phyloP scores from a whole-genome alignment of 2,888 invertebrate species.

The Hypena proboscidalis region DNA sequence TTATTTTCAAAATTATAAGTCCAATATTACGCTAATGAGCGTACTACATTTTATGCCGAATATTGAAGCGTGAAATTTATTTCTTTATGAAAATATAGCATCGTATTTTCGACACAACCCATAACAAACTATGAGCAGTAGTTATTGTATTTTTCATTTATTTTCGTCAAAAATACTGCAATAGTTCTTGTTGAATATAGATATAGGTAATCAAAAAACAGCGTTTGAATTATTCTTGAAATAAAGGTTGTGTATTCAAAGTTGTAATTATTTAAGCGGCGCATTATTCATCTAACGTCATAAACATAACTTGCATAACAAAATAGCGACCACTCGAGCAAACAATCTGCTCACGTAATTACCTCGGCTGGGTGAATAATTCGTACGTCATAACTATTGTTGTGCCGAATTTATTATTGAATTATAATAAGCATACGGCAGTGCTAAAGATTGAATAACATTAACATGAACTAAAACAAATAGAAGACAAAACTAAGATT shows the following conservation, averaged over 20 bases:
- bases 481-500: too few species aligned
- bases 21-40: too few species aligned
- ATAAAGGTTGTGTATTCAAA: slow-evolving; percentile 12
- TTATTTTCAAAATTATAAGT: too few species aligned
- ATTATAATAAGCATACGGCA: too few species aligned
- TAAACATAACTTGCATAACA: slow-evolving; percentile 25
- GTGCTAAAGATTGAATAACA: too few species aligned
- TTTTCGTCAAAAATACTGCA: slow-evolving; percentile 1
- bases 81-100: neutral
- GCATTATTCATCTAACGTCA: slow-evolving; percentile 22
- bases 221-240: slow-evolving; percentile 3
- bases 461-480: too few species aligned
- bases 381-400: slow-evolving; percentile 1
- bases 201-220: slow-evolving; percentile 7
- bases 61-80: too few species aligned
- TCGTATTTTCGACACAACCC: neutral
- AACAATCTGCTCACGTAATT: slow-evolving; percentile 14
- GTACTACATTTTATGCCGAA: too few species aligned
- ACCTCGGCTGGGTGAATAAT: slow-evolving; percentile 14
- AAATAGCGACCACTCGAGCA: slow-evolving; percentile 20
- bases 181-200: slow-evolving; percentile 5
- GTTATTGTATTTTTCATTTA: neutral
- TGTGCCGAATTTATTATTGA: slow-evolving; percentile 1
- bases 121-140: slow-evolving; percentile 1
- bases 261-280: slow-evolving; percentile 18